phyloP scores from a whole-genome alignment of 2,797 vertebrate species.

The Rhinella marina region DNA sequence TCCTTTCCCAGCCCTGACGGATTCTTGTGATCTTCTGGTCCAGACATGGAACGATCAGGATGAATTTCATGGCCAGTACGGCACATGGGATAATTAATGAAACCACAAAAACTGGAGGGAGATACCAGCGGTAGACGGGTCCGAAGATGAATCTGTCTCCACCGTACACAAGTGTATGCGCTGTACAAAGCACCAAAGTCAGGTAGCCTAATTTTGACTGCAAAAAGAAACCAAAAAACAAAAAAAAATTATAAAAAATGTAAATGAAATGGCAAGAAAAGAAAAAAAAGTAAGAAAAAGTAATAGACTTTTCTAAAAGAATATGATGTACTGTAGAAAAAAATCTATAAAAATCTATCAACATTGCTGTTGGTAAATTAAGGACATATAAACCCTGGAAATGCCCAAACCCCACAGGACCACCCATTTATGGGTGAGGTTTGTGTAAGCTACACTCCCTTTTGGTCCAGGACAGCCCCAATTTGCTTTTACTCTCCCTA shows the following conservation, averaged over 20 bases:
- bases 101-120: slow-evolving; percentile 80
- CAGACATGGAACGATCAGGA: slow-evolving; percentile 85
- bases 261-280: background rate
- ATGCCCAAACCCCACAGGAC: no score
- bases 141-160: slow-evolving; percentile 80
- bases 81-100: slow-evolving; percentile 82
- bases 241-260: background rate
- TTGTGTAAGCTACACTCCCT: no score
- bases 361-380: no score
- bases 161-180: slow-evolving; percentile 82
- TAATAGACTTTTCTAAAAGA: background rate
- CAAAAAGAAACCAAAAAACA: background rate
- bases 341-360: no score
- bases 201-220: slow-evolving; percentile 92
- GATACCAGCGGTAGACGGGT: slow-evolving; percentile 80
- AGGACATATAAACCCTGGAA: no score
- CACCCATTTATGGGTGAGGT: no score
- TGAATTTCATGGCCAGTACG: slow-evolving; percentile 82
- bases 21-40: slow-evolving; percentile 81
- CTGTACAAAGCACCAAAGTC: slow-evolving; percentile 84
- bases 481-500: no score
- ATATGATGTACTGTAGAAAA: background rate
- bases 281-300: background rate
- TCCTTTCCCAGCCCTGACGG: slow-evolving; percentile 89
- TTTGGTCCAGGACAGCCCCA: no score